Base-by-base conservation (phyloP, 2,113 vertebrate genomes). In the Phaetusa simplex region DNA sequence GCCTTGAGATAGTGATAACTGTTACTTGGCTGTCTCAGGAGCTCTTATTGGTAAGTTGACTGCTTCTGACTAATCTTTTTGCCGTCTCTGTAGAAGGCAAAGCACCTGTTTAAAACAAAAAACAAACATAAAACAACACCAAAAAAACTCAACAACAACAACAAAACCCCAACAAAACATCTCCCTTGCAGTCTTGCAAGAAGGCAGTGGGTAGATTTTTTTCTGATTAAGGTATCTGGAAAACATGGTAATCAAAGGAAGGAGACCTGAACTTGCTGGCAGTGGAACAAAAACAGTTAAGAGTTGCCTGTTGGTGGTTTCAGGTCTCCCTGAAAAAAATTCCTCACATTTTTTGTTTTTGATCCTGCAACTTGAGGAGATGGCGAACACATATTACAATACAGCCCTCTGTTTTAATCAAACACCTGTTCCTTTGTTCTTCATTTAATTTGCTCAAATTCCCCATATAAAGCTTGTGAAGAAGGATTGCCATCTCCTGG, bases 401-500 rank as follows among this genome's bases (percentile, higher is more conserved):
- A 30, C 66, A 95, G 53, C 56, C 49, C 43, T 95, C 67, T 96
- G 81, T 94, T 95, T 88, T 91, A 91, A 87, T 82, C 77, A 59
- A 93, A 94, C 93, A 96, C 94, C 96, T 95, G 56, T 66, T 95
- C 81, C 86, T 96, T 97, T 95, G 93, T 96, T 96, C 72, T 82
- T 90, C 67, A 1, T 82, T 58, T 69, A 24, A 92, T 88, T 95
- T 94, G 55, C 55, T 89, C 58, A 30, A 91, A 61, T 91, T 91
- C 70, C 70, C 72, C 17, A 17, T 38, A 12, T 74, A 88, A 86
- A 71, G 82, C 96, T 87, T 77, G 66, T 91, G 93, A 91, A 97
- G 91, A n/a, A 95, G 94, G 86, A 89, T 96, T 96, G 96, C 96
- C 96, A 90, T 97, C 95, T 95, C 86, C 95, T 97, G 95, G 96